These are phyloP conservation scores for Willowsia nigromaculata DNA, from an alignment of 2,888 invertebrate species.

Conservation along the genomic window DNA sequence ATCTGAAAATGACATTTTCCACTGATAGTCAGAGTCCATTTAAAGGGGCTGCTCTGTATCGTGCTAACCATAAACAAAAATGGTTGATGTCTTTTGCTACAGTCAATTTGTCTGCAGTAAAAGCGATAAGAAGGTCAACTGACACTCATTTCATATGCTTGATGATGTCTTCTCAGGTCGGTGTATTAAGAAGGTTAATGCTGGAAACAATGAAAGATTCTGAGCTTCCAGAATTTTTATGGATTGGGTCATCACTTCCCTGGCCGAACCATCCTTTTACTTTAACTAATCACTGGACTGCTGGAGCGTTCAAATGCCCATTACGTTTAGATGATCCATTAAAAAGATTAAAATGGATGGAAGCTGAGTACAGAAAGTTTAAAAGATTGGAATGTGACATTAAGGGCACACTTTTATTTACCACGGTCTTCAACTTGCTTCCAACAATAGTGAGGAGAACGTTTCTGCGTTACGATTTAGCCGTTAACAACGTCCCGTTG, in stretches of 20 bases:
- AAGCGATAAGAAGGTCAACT: conserved; percentile 56
- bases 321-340: conserved; percentile 25
- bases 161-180: conserved; percentile 50
- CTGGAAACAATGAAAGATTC: conserved; percentile 26
- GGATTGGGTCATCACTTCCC: conserved; percentile 60
- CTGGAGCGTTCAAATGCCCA: conserved; percentile 57
- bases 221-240: conserved; percentile 54
- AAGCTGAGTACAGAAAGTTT: conserved; percentile 31
- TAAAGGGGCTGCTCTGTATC: too few relatives aligned
- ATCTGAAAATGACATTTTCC: conserved; percentile 40
- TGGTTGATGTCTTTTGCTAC: conserved; percentile 69
- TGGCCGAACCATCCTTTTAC: conserved; percentile 57
- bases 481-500: conserved; percentile 9
- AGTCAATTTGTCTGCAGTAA: conserved; percentile 53
- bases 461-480: conserved; percentile 30
- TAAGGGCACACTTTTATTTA: background rate
- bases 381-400: conserved; percentile 6
- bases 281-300: conserved; percentile 60
- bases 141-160: conserved; percentile 60
- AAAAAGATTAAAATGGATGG: conserved; percentile 36
- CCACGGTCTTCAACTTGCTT: background rate
- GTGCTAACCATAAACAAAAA: too few relatives aligned
- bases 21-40: conserved; percentile 34
- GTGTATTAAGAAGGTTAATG: conserved; percentile 48
- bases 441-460: conserved; percentile 28